Evolutionary conservation across 2,888 invertebrate species (phyloP).

Genomic region (Phaedon cochleariae): DNA sequence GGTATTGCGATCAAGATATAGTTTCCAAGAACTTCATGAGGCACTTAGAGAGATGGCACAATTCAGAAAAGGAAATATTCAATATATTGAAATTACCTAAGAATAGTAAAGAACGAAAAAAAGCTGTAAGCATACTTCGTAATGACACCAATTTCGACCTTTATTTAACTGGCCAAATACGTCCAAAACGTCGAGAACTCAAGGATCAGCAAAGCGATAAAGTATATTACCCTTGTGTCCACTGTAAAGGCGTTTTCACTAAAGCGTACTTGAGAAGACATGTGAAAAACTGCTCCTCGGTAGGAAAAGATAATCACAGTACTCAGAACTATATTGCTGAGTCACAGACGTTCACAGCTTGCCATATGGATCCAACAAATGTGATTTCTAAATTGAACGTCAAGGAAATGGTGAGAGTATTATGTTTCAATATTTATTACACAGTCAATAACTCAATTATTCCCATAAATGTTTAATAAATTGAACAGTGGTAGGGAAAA

Average conservation of each 20-base stretch:
- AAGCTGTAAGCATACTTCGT: constrained; percentile 23
- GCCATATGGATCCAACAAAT: constrained; percentile 24
- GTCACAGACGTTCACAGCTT: constrained; percentile 27
- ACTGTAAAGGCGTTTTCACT: constrained; percentile 33
- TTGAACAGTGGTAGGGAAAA: too few relatives aligned
- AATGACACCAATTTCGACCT: constrained; percentile 36
- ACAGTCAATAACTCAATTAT: too few relatives aligned
- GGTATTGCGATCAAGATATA: constrained; percentile 36
- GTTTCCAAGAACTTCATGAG: constrained; percentile 33
- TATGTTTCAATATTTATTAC: too few relatives aligned
- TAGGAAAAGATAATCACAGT: constrained; percentile 1
- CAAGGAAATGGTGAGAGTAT: too few relatives aligned
- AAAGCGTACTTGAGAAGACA: constrained; percentile 33
- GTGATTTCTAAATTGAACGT: too few relatives aligned
- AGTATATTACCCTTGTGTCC: constrained; percentile 23
- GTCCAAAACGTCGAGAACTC: constrained; percentile 20
- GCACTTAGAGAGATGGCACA: constrained; percentile 32
- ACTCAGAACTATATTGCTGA: constrained; percentile 12
- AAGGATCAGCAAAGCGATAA: constrained; percentile 12
- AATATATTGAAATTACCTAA: constrained; percentile 20
- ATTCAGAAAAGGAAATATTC: constrained; percentile 21
- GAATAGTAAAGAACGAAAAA: constrained; percentile 28
- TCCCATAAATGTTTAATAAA: too few relatives aligned
- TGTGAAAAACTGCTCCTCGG: constrained; percentile 17
- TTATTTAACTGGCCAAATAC: constrained; percentile 27